Base-by-base conservation (phyloP, 1,140 invertebrate genomes). In the Cydia strobilella region DNA sequence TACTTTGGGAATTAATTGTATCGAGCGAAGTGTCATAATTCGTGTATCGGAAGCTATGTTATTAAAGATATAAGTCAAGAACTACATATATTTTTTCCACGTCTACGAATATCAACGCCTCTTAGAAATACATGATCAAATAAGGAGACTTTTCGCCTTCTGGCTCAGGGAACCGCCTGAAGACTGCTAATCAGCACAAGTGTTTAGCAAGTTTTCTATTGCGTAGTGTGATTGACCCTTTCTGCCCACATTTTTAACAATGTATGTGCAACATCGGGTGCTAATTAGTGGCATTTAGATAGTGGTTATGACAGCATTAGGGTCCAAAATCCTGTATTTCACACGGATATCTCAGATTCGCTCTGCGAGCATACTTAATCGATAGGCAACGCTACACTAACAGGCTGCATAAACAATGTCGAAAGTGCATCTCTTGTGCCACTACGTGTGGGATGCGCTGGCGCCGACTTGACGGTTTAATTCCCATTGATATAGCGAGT, bases 371-470 rank as follows among this genome's bases (percentile, higher is more conserved):
- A 83, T 88, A 85, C 88, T 87, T 88, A 85, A 89, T 87, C 84
- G 80, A 84, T 85, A 83, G 82, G 79, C 79, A 80, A 82, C 80
- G 80, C 81, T 79, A 80, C 82, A 79, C 84, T 93, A 91, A 91
- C 80, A 75, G 86, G 80, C 76, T 84, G 82, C 65, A 84, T 88
- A 92, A 93, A 91, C 83, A 84, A 83, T 87, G 87, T 87, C 82
- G 89, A 89, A 90, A 90, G 87, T 86, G 84, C 86, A 84, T 86
- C 86, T 84, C 85, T 92, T 91, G 82, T 89, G 89, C 85, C 88
- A 92, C 73, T 84, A 87, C 75, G 89, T 91, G 90, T 92, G 90
- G 90, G 90, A 91, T 90, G 86, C 80, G 85, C 79, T 76, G 89
- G 90, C 90, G 90, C 87, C 89, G 82, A 71, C 79, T 83, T 59